Conservation (phyloP, 2,797 vertebrate species). For the Cossypha dichroa region DNA sequence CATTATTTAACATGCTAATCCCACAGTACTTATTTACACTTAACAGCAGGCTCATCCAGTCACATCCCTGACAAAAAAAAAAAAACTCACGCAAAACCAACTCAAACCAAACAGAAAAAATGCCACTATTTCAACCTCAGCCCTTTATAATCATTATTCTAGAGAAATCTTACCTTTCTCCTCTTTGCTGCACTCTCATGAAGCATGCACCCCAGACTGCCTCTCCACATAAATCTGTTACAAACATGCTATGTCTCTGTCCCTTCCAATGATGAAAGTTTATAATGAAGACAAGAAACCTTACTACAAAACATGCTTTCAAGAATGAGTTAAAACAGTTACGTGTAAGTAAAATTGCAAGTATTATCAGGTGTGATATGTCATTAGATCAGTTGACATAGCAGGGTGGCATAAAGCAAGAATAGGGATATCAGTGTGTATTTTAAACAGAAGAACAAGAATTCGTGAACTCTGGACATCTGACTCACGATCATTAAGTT, state of each 20-base stretch:
- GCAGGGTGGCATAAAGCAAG: not conserved
- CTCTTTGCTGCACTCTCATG: not conserved
- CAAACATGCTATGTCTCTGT: accelerated
- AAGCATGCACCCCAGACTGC: not conserved
- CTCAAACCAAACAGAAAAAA: not conserved
- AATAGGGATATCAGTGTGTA: not conserved
- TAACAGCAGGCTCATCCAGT: not conserved
- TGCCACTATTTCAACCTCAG: not conserved
- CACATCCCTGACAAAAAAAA: not conserved
- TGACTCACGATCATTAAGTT: not conserved
- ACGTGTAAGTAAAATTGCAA: not conserved
- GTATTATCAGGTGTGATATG: not conserved
- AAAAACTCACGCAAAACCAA: not conserved
- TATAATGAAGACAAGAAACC: not conserved
- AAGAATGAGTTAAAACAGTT: not conserved
- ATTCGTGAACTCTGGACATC: not conserved
- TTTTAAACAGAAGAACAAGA: not conserved
- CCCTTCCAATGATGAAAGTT: not conserved
- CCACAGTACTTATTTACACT: not conserved
- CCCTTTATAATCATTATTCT: not conserved
- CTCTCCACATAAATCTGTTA: not conserved
- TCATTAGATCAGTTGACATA: not conserved
- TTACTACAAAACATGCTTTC: not conserved
- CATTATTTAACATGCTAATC: not conserved
- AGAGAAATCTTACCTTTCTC: not conserved